Evolutionary conservation across 2,113 vertebrate genomes (phyloP).

Genomic region (Zapus hudsonius): DNA sequence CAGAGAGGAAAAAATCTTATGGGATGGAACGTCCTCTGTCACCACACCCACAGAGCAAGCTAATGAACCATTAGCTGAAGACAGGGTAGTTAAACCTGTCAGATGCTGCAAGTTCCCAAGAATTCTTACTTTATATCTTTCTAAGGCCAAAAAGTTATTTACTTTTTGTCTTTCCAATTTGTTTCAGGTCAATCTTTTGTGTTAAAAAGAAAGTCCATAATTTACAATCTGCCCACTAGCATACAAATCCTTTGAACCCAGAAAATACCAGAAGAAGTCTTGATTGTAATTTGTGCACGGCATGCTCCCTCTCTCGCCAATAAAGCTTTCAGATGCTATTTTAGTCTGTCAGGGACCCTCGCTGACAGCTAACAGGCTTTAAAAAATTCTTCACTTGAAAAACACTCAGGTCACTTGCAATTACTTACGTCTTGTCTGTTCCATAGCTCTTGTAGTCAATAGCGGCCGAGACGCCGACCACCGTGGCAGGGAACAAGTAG

Average conservation of each 20-base stretch:
- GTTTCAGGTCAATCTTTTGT: slow-evolving; percentile 87
- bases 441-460: slow-evolving; percentile 98
- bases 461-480: slow-evolving; percentile 97
- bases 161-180: slow-evolving; percentile 85
- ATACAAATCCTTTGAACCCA: slow-evolving; percentile 86
- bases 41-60: slow-evolving; percentile 87
- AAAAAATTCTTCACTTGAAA: slow-evolving; percentile 89
- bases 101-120: slow-evolving; percentile 86
- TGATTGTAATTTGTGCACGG: slow-evolving; percentile 87
- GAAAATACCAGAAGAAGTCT: slow-evolving; percentile 88
- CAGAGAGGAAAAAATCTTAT: slow-evolving; percentile 76
- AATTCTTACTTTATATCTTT: slow-evolving; percentile 86
- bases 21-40: slow-evolving; percentile 81
- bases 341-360: slow-evolving; percentile 85
- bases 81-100: slow-evolving; percentile 87
- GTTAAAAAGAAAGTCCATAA: slow-evolving; percentile 86
- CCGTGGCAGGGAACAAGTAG: slow-evolving; percentile 97
- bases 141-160: slow-evolving; percentile 85
- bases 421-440: slow-evolving; percentile 95
- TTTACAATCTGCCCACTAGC: slow-evolving; percentile 81
- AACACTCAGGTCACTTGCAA: slow-evolving; percentile 86
- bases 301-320: slow-evolving; percentile 84
- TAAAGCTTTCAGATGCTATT: slow-evolving; percentile 88
- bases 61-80: slow-evolving; percentile 90
- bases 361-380: slow-evolving; percentile 87